Base-by-base conservation (phyloP, 1,140 invertebrate species). In the Leptinotarsa undecemlineata region DNA sequence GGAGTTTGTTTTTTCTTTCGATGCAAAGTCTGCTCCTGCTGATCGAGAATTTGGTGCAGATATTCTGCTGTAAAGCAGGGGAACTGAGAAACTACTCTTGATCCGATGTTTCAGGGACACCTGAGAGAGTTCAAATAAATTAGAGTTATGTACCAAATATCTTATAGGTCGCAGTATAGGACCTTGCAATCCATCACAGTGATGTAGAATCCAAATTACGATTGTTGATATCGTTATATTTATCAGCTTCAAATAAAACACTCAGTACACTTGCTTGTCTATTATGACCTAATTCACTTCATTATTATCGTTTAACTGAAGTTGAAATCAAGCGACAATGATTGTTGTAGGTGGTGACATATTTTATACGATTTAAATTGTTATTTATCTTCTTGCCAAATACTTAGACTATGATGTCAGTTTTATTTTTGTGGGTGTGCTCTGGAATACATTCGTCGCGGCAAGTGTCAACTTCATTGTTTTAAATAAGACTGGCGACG, bases 351-450 rank as follows among this genome's bases (percentile, higher is more conserved):
- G 78, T 77, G 78, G 66, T 73, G 75, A 75, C 75, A 77, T 63
- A 26, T 71, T 63, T 73, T 61, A 74, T 48, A 77, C 64, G 74
- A 63, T 62, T 26, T 62, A 69, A 71, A 75, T 75, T 68, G 76
- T 75, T 77, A 75, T 75, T 77, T 71, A 77, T 74, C 48, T 60
- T 77, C 71, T 72, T 79, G 78, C 79, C 76, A 81, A 81, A 81
- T 81, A 67, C 76, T 74, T 66, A 62, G 78, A 78, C 78, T 72
- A 76, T 81, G 78, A 81, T 76, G 66, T 81, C 78, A 81, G 74
- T 77, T 77, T 79, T 80, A 80, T 80, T 78, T 68, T 76, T 71
- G 74, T 72, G 60, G 48, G 20, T 20, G 68, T 48, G 8, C 11
- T 33, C 19, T 48, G 48, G 47, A 69, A 69, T 69, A 48, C 20